Conservation (phyloP, 2,888 invertebrate genomes). For the Cyrtodaria siliqua region DNA sequence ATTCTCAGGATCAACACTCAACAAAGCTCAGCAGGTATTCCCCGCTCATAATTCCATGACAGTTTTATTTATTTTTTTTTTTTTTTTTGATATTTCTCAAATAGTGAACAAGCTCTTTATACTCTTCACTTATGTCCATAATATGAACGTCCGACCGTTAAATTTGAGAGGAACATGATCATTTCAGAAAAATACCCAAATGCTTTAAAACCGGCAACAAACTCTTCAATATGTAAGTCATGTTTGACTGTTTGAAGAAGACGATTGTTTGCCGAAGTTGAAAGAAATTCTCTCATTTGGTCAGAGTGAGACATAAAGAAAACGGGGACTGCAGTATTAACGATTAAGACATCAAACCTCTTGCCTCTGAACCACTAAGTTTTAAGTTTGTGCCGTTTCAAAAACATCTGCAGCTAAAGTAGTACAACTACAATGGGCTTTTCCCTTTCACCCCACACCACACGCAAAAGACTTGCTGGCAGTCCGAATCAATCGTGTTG, state of each 20-base stretch:
- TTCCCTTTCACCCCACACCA: not conserved
- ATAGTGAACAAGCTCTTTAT: slow-evolving; percentile 25
- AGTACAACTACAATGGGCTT: not conserved
- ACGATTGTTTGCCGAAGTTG: slow-evolving; percentile 20
- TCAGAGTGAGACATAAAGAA: slow-evolving; percentile 30
- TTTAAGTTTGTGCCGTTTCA: not conserved
- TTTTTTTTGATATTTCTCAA: no score
- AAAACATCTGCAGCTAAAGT: not conserved
- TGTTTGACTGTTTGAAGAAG: slow-evolving; percentile 25
- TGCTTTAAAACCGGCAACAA: slow-evolving; percentile 27
- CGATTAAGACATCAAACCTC: slow-evolving; percentile 47
- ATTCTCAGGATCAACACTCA: no score
- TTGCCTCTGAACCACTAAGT: slow-evolving; percentile 48
- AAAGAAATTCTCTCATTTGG: slow-evolving; percentile 25
- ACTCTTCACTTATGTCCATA: slow-evolving; percentile 18
- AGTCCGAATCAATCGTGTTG: slow-evolving; percentile 5
- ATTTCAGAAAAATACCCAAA: no score
- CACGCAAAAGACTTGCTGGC: not conserved
- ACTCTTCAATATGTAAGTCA: slow-evolving; percentile 19
- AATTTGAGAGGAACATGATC: slow-evolving; percentile 3
- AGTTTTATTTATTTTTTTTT: no score
- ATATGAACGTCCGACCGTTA: slow-evolving; percentile 23
- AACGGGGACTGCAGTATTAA: slow-evolving; percentile 34
- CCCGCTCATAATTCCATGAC: no score
- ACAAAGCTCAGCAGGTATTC: no score